phyloP scores from a whole-genome alignment of 2,797 vertebrate species.

The Takifugu rubripes region DNA sequence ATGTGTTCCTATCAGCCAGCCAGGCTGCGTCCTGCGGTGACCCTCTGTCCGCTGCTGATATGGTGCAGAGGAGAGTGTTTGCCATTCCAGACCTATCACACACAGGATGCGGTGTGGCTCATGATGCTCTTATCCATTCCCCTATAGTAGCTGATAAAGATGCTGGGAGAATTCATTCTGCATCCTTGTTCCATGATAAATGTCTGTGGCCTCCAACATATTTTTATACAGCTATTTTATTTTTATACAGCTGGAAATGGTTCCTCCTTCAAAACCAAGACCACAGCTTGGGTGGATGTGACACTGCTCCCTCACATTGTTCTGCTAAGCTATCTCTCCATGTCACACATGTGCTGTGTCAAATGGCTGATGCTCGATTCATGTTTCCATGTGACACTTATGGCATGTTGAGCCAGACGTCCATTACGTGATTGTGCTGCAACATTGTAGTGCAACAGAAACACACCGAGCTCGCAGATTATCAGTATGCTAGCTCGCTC shows the following conservation, averaged over 20 bases:
- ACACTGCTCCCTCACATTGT: slow-evolving; percentile 28
- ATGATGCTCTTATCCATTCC: slow-evolving; percentile 34
- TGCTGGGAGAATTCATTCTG: slow-evolving; percentile 21
- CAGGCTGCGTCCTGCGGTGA: slow-evolving; percentile 34
- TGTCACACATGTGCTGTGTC: slow-evolving; percentile 5
- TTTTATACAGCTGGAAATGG: slow-evolving; percentile 31
- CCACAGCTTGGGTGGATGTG: not conserved
- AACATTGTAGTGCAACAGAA: slow-evolving; percentile 13
- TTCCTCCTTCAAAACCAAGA: too few relatives aligned
- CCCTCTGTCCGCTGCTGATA: slow-evolving; percentile 25
- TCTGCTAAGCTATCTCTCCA: slow-evolving; percentile 4
- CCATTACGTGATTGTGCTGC: slow-evolving; percentile 34
- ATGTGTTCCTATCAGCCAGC: slow-evolving; percentile 34
- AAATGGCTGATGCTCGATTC: slow-evolving; percentile 26
- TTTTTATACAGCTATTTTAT: slow-evolving; percentile 29
- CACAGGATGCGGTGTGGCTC: slow-evolving; percentile 37
- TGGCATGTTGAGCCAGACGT: slow-evolving; percentile 35
- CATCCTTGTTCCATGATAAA: slow-evolving; percentile 25
- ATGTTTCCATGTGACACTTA: slow-evolving; percentile 47
- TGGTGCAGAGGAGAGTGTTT: slow-evolving; percentile 41
- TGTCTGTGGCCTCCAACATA: slow-evolving; percentile 28
- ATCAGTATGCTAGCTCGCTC: too few relatives aligned
- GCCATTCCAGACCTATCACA: slow-evolving; percentile 60
- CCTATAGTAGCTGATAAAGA: slow-evolving; percentile 16
- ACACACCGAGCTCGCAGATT: not conserved